Evolutionary conservation across 2,888 invertebrate genomes (phyloP).

Genomic region (Drosophila formosana): DNA sequence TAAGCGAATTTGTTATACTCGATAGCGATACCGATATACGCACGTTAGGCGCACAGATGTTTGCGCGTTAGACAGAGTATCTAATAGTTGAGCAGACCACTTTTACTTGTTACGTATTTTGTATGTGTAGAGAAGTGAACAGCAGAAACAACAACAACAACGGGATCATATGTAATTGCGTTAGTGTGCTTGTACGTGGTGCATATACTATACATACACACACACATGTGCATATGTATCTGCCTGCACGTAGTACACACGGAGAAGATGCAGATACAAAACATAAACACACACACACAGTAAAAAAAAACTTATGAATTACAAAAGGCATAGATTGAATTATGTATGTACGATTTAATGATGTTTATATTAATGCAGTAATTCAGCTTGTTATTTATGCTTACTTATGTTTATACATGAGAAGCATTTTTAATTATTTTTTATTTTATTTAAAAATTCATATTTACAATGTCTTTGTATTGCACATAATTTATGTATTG

Average conservation of each 20-base stretch:
- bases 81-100: conserved; percentile 7
- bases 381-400: conserved; percentile 5
- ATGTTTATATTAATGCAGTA: conserved; percentile 8
- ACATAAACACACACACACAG: conserved; percentile 21
- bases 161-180: conserved; percentile 22
- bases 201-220: conserved; percentile 15
- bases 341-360: conserved; percentile 9
- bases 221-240: neutral
- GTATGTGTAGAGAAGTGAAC: conserved; percentile 7
- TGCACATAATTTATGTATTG: neutral
- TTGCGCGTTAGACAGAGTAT: conserved; percentile 2
- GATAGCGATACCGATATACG: neutral
- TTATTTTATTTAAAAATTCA: neutral
- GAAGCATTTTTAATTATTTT: neutral
- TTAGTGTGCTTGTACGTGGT: conserved; percentile 17
- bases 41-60: neutral
- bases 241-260: conserved; percentile 12
- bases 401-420: neutral
- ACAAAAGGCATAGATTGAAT: conserved; percentile 10
- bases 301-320: conserved; percentile 4
- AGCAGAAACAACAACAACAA: conserved; percentile 10
- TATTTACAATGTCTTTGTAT: neutral
- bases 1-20: neutral
- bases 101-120: conserved; percentile 24
- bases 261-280: conserved; percentile 21